These are phyloP conservation scores for Vicugna pacos DNA, from an alignment of 2,113 vertebrate species.

Conservation along the genomic window DNA sequence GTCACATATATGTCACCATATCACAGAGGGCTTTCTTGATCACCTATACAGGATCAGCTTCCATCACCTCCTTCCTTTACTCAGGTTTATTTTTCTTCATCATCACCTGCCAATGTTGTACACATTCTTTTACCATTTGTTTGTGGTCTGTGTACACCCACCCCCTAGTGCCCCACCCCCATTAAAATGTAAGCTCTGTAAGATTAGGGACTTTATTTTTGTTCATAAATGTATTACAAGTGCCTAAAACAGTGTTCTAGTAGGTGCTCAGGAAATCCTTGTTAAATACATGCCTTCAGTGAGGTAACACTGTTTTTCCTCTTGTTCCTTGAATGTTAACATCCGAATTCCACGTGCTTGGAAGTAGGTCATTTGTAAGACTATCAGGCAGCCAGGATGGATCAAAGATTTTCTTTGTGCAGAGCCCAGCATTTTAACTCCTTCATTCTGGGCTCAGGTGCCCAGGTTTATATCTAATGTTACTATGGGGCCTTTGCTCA, in stretches of 20 bases:
- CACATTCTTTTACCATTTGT: background rate
- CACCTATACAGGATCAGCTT: background rate
- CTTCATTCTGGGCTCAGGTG: background rate
- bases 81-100: background rate
- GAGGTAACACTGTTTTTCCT: background rate
- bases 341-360: background rate
- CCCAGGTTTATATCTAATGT: background rate
- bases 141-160: background rate
- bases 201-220: background rate
- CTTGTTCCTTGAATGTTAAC: background rate
- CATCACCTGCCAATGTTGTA: background rate
- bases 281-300: background rate
- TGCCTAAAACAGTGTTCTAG: background rate
- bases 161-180: too few relatives aligned
- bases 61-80: background rate
- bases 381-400: background rate
- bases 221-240: background rate
- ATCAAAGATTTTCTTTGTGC: background rate
- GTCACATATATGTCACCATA: background rate
- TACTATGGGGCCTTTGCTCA: background rate
- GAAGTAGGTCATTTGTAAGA: background rate
- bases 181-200: background rate
- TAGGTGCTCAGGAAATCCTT: background rate
- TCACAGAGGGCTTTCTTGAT: background rate
- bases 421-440: background rate